Evolutionary conservation across 2,797 vertebrate species (phyloP).

Genomic region (Amphiprion clarkii): DNA sequence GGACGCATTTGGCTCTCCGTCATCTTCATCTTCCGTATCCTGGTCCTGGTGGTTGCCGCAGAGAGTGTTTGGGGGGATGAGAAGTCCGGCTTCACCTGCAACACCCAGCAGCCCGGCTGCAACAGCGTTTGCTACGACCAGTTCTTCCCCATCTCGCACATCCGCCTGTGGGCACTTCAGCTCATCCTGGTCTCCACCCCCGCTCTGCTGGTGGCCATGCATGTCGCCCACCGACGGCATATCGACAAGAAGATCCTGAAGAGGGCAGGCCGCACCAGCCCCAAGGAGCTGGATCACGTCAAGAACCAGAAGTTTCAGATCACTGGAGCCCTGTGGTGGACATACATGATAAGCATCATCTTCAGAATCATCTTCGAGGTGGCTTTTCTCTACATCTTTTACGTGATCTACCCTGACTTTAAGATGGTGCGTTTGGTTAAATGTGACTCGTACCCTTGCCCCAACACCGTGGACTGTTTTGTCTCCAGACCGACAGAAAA

Average conservation of each 20-base stretch:
- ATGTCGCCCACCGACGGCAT: conserved; percentile 96
- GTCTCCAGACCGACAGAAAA: conserved; percentile 98
- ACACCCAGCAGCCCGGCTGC: conserved; percentile 98
- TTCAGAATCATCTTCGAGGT: conserved; percentile 94
- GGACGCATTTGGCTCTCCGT: conserved; percentile 98
- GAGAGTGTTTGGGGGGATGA: conserved; percentile 99
- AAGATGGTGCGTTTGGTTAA: conserved; percentile 98
- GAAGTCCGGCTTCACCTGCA: conserved; percentile 96
- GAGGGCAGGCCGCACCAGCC: conserved; percentile 86
- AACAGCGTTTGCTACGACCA: conserved; percentile 98
- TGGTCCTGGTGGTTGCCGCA: conserved; percentile 97
- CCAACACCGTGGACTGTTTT: conserved; percentile 98
- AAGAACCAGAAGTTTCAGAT: conserved; percentile 96
- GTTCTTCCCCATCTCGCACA: conserved; percentile 98
- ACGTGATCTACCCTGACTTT: conserved; percentile 95
- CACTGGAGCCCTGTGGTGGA: conserved; percentile 96
- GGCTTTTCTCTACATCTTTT: conserved; percentile 97
- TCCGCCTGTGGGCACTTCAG: conserved; percentile 97
- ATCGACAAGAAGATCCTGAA: conserved; percentile 93
- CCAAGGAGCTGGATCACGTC: conserved; percentile 92
- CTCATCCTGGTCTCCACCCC: conserved; percentile 98
- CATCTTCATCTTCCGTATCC: conserved; percentile 98
- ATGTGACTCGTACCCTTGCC: conserved; percentile 96
- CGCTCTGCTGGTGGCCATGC: conserved; percentile 97
- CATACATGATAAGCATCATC: conserved; percentile 94